Evolutionary conservation across 1,140 invertebrate species (phyloP).

Genomic region (Zaprionus kolodkinae): DNA sequence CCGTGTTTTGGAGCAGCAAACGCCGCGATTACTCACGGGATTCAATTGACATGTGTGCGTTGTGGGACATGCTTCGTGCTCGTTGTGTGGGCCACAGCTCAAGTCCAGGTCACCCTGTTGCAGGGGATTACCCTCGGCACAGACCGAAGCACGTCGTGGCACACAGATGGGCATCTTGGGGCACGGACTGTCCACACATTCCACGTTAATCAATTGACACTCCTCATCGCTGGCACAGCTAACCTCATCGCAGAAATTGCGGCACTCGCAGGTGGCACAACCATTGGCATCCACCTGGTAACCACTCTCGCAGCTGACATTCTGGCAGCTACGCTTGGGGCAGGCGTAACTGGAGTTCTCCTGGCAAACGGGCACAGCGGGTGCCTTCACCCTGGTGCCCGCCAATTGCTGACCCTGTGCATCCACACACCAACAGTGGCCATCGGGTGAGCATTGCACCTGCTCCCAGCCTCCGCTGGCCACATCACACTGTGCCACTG

Average conservation of each 20-base stretch:
- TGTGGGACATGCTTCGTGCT: constrained; percentile 90
- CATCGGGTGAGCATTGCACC: constrained; percentile 91
- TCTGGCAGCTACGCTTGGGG: constrained; percentile 86
- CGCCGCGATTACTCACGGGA: constrained; percentile 90
- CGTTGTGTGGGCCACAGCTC: constrained; percentile 88
- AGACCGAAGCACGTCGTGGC: constrained; percentile 91
- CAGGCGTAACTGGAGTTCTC: constrained; percentile 86
- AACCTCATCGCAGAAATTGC: constrained; percentile 90
- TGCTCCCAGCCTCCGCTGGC: constrained; percentile 90
- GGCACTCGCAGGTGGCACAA: constrained; percentile 90
- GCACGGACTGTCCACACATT: constrained; percentile 86
- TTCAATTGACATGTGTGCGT: constrained; percentile 93
- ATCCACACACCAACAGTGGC: constrained; percentile 96
- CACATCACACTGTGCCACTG: constrained; percentile 91
- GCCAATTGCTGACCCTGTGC: constrained; percentile 91
- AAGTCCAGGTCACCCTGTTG: constrained; percentile 86
- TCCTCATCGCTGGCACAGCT: constrained; percentile 90
- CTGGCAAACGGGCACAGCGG: constrained; percentile 79
- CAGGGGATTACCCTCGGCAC: constrained; percentile 88
- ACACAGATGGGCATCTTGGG: constrained; percentile 92
- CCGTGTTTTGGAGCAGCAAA: constrained; percentile 93
- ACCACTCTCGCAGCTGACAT: constrained; percentile 88
- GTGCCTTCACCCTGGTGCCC: constrained; percentile 85
- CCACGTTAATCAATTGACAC: constrained; percentile 86
- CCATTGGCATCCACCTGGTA: constrained; percentile 88